Base-by-base conservation (phyloP, 2,888 invertebrate genomes). In the Acleris laterana region DNA sequence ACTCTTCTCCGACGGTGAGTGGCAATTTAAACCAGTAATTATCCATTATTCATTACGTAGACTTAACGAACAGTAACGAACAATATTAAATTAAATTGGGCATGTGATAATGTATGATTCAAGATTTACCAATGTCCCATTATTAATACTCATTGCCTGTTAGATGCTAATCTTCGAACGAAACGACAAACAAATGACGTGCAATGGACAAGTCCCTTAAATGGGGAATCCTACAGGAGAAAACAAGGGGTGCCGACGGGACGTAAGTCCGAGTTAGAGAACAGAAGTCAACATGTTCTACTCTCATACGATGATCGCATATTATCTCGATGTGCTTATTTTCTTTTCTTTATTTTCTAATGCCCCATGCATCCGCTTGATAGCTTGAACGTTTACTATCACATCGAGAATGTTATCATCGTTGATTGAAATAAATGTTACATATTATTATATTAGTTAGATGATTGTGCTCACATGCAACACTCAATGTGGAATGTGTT, bases 1-100 rank as follows among this genome's bases (percentile, higher is more conserved):
- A 78, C 88, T 94, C 72, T 97, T 97, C 82, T 93, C 94, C 80
- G 97, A 96, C 93, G 97, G 97, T 97, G 94, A 90, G 91, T 83
- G 77, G 78, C 77, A 38, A 13, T 70, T 66, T 64, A 49, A 44
- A 44, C 7, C 48, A 71, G 68, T 49, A 38, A 69, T 67, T 69
- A 70, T 59, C 69, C 46, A 55, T 64, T 53, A 49, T n/a, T 46
- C 53, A 64, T 49, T 17, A 13, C 9, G 44, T 48, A 13, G 28
- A 62, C 38, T 42, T 2, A 32, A 32, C 32, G 3, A 32, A 20
- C 16, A 20, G 46, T 32, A 32, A 13, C 52, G 25, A n/a, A 32
- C 32, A 42, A 58, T 58, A 17, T 58, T 42, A 48, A 48, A 17
- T 53, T 48, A 59, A 58, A 52, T 63, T 46, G 17, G 48, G 32